Conservation (phyloP, 2,113 vertebrate genomes). For the Varanus salvator region DNA sequence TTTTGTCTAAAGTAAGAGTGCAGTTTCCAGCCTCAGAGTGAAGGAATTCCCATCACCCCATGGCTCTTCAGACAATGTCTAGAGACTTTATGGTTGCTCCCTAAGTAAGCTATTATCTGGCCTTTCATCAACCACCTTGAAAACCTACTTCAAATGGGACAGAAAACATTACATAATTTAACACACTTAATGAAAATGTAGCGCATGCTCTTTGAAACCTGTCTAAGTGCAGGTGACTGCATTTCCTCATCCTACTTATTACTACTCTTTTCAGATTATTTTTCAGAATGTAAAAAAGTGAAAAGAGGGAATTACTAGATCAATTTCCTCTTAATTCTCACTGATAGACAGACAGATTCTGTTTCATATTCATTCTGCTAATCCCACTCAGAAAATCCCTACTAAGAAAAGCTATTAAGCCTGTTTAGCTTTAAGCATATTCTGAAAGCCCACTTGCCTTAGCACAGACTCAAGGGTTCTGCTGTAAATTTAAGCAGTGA, state of each 20-base stretch:
- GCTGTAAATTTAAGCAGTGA: constrained; percentile 4
- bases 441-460: not conserved
- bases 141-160: not conserved
- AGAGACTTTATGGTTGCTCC: no score
- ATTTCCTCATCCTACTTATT: not conserved
- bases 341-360: not conserved
- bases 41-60: no score
- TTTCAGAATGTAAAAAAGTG: not conserved
- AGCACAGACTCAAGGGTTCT: constrained; percentile 1
- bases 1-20: no score
- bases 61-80: no score
- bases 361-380: not conserved
- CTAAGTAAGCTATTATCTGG: not conserved
- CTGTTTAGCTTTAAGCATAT: not conserved
- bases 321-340: not conserved
- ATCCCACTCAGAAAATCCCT: not conserved
- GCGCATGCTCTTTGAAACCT: not conserved
- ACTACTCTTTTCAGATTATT: not conserved
- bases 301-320: not conserved
- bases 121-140: not conserved
- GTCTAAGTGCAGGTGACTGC: not conserved
- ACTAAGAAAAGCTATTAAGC: constrained; percentile 5
- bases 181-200: not conserved
- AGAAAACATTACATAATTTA: not conserved
- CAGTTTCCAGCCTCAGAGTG: no score